Evolutionary conservation across 2,888 invertebrate genomes (phyloP).

Genomic region (Euzetes globulus): DNA sequence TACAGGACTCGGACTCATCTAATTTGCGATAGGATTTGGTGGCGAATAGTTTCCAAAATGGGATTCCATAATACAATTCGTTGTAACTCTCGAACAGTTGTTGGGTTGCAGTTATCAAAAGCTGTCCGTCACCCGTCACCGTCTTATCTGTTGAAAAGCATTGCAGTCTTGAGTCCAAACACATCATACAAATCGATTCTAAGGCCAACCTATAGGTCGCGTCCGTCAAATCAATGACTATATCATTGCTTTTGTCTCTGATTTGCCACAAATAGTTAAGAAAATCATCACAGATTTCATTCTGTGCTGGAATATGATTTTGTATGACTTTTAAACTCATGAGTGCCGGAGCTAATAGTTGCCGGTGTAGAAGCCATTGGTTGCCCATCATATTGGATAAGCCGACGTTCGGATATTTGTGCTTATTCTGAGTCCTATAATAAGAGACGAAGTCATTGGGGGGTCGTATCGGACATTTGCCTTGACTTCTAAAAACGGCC

Average conservation of each 20-base stretch:
- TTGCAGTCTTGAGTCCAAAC: constrained; percentile 46
- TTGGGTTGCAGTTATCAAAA: constrained; percentile 45
- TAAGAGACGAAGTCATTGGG: constrained; percentile 42
- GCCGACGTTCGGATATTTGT: constrained; percentile 42
- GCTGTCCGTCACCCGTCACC: constrained; percentile 40
- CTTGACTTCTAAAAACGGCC: constrained; percentile 42
- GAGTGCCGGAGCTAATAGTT: constrained; percentile 40
- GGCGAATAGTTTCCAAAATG: constrained; percentile 44
- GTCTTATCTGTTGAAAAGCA: constrained; percentile 40
- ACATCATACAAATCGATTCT: constrained; percentile 45
- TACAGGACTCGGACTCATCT: constrained; percentile 41
- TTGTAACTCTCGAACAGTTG: constrained; percentile 46
- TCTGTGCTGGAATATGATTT: constrained; percentile 38
- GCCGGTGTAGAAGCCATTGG: constrained; percentile 43
- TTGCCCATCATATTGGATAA: constrained; percentile 42
- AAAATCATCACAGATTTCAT: constrained; percentile 42
- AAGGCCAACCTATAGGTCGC: constrained; percentile 42
- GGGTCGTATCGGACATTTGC: constrained; percentile 42
- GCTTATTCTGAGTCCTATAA: constrained; percentile 41
- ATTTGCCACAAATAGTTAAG: constrained; percentile 34
- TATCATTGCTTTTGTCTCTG: constrained; percentile 28
- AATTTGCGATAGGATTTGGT: constrained; percentile 42
- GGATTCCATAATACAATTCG: constrained; percentile 44
- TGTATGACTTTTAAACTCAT: constrained; percentile 38
- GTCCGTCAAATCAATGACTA: constrained; percentile 40